A percentile compares a stretch with the other conserved stretches of the same genome.
Evolutionary conservation across 1,140 invertebrate species (phyloP).

Genomic region (Tetramorium simillimum): DNA sequence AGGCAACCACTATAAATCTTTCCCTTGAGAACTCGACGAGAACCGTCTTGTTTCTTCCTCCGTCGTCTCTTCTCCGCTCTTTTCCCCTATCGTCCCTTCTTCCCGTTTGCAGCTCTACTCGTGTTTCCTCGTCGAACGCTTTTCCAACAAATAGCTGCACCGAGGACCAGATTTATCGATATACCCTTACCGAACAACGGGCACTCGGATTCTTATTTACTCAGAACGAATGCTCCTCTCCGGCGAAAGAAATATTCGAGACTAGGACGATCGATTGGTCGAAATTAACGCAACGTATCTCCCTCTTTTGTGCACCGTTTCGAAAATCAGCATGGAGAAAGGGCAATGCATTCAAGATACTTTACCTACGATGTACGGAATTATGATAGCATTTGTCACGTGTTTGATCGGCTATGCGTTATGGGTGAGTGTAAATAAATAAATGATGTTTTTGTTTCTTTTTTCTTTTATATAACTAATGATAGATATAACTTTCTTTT

Average conservation of each 20-base stretch:
- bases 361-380: conserved; percentile 81
- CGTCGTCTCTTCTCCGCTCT: conserved; percentile 3
- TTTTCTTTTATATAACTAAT: conserved; percentile 1
- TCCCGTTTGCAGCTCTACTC: not conserved
- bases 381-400: conserved; percentile 82
- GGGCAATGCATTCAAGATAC: conserved; percentile 72
- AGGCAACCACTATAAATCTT: conserved; percentile 71
- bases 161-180: conserved; percentile 70
- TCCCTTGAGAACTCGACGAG: conserved; percentile 51
- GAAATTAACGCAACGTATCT: conserved; percentile 44
- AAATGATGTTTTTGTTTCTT: not conserved
- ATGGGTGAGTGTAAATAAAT: conserved; percentile 78
- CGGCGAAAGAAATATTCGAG: conserved; percentile 57
- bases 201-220: conserved; percentile 63
- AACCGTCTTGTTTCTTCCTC: conserved; percentile 64
- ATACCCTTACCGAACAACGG: conserved; percentile 63
- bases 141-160: conserved; percentile 69
- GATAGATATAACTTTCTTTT: not conserved
- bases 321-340: conserved; percentile 62
- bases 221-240: conserved; percentile 33
- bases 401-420: conserved; percentile 82
- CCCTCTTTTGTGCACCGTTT: not conserved
- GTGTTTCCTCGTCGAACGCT: conserved; percentile 71
- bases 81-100: conserved; percentile 4
- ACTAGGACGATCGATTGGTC: conserved; percentile 19